These are phyloP conservation scores for Babylonia areolata DNA, from an alignment of 1,140 invertebrate species.

Conservation along the genomic window DNA sequence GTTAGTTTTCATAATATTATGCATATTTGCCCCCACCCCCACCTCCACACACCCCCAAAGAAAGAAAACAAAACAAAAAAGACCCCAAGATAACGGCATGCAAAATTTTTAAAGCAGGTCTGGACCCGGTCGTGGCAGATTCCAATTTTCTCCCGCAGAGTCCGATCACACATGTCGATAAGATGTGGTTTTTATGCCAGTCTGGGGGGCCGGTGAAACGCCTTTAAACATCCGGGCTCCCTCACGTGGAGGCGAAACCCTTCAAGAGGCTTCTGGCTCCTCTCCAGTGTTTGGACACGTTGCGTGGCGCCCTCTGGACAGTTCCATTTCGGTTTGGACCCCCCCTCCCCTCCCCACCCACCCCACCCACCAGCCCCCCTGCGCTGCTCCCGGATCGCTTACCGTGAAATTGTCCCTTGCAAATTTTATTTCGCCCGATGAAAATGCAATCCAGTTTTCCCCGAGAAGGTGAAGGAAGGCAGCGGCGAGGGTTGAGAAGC, in stretches of 20 bases:
- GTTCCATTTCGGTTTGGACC: not conserved
- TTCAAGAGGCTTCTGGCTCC: not conserved
- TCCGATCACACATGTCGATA: not conserved
- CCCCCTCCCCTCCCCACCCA: too few relatives aligned
- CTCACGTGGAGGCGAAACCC: not conserved
- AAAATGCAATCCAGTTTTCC: not conserved
- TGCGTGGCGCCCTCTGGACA: not conserved
- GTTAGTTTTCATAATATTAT: too few relatives aligned
- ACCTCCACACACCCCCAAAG: too few relatives aligned
- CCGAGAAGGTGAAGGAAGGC: not conserved
- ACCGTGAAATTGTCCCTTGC: conserved; percentile 3
- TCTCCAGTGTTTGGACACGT: not conserved
- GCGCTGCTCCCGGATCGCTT: not conserved
- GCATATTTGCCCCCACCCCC: too few relatives aligned
- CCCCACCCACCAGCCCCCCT: too few relatives aligned
- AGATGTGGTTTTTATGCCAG: not conserved
- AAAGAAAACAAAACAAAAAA: too few relatives aligned
- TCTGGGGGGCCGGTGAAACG: not conserved
- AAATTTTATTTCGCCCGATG: not conserved
- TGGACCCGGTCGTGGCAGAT: not conserved
- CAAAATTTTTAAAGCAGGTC: too few relatives aligned
- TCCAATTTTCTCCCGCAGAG: not conserved
- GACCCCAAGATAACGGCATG: too few relatives aligned
- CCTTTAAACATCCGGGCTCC: not conserved
- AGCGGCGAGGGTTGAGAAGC: not conserved